Conservation (phyloP, 2,113 vertebrate genomes). For the Tragelaphus scriptus region DNA sequence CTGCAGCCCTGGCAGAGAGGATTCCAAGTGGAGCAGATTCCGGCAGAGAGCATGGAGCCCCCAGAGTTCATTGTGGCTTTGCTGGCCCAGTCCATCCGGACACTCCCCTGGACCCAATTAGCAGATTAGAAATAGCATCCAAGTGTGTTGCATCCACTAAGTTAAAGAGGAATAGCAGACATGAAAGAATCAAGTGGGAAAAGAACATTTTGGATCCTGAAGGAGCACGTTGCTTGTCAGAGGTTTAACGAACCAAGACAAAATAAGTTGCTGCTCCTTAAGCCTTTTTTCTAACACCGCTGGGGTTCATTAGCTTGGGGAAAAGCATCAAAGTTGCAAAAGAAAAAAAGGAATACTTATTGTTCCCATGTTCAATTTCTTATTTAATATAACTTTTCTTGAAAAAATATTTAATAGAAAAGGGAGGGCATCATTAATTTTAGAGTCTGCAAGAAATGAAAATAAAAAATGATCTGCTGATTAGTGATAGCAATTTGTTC, state of each 20-base stretch:
- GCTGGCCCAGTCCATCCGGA: not conserved
- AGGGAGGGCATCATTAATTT: conserved; percentile 73
- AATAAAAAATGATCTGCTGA: conserved; percentile 77
- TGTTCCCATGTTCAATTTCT: conserved; percentile 42
- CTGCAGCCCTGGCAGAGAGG: not conserved
- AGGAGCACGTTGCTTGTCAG: conserved; percentile 37
- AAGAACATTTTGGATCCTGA: conserved; percentile 34
- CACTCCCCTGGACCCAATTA: not conserved
- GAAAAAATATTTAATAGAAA: conserved; percentile 55
- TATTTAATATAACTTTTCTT: conserved; percentile 48
- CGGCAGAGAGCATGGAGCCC: not conserved
- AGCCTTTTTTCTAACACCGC: conserved; percentile 14
- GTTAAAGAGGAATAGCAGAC: conserved; percentile 19
- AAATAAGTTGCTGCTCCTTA: conserved; percentile 16
- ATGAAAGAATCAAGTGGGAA: conserved; percentile 21
- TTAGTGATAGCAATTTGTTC: conserved; percentile 73
- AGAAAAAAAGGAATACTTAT: conserved; percentile 23
- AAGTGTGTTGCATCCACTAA: not conserved
- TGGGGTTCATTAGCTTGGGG: conserved; percentile 26
- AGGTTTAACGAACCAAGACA: conserved; percentile 15
- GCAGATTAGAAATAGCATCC: conserved; percentile 7
- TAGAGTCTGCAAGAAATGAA: conserved; percentile 63
- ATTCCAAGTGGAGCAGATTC: not conserved
- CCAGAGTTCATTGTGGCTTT: not conserved
- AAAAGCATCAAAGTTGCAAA: conserved; percentile 5